Conservation (phyloP, 2,797 vertebrate genomes). For the Parauchenoglanis ngamensis region DNA sequence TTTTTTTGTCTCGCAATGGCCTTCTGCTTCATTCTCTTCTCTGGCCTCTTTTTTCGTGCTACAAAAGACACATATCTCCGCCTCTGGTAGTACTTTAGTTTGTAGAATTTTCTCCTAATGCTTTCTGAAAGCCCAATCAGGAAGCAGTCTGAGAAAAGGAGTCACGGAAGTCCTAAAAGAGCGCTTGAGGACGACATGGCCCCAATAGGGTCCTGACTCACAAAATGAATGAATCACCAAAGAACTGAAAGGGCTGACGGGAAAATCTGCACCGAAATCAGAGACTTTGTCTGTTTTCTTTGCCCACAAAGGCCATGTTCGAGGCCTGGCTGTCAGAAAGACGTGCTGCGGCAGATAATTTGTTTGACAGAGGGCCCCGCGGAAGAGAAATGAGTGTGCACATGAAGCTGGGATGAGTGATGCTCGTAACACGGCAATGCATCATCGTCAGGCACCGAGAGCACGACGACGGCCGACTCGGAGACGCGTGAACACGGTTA, state of each 20-base stretch:
- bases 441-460: neutral
- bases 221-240: conserved; percentile 27
- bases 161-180: conserved; percentile 18
- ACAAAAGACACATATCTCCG: neutral
- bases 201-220: conserved; percentile 33
- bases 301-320: conserved; percentile 9
- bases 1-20: neutral
- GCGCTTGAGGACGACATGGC: neutral
- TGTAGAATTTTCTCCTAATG: conserved; percentile 31
- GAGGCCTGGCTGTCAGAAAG: neutral
- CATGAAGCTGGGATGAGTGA: conserved; percentile 22
- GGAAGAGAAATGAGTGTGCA: conserved; percentile 33
- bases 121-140: conserved; percentile 46
- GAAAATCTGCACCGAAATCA: conserved; percentile 23
- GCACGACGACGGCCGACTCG: neutral
- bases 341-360: conserved; percentile 23
- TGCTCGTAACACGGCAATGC: conserved; percentile 1
- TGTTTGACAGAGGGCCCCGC: conserved; percentile 34
- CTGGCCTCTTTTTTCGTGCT: conserved; percentile 8
- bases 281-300: conserved; percentile 3
- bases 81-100: conserved; percentile 9
- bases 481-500: neutral
- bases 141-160: conserved; percentile 13
- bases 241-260: conserved; percentile 12
- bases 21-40: neutral